phyloP scores from a whole-genome alignment of 2,113 vertebrate species.

The Paracanthobrama guichenoti region DNA sequence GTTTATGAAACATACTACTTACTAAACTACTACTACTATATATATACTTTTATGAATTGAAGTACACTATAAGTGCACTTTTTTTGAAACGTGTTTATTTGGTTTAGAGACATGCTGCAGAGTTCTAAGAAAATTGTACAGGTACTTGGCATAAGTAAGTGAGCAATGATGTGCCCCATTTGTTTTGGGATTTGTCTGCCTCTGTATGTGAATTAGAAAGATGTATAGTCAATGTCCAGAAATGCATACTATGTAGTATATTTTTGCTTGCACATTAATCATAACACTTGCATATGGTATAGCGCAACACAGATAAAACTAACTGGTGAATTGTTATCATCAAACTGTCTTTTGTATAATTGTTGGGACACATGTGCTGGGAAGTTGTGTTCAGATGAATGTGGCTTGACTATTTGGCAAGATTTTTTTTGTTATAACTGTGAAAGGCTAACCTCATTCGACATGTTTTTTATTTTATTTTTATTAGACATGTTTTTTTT shows the following conservation, averaged over 20 bases:
- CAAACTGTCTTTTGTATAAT: no score
- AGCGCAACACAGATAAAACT: not conserved
- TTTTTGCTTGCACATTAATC: constrained; percentile 13
- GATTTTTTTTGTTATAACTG: no score
- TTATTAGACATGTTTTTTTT: no score
- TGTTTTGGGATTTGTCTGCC: not conserved
- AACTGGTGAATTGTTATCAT: not conserved
- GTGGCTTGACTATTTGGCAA: not conserved
- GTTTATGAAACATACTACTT: no score
- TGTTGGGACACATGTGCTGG: not conserved
- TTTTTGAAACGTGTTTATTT: no score
- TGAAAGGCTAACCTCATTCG: not conserved
- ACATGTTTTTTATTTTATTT: not conserved
- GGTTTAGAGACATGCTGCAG: not conserved
- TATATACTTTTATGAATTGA: no score
- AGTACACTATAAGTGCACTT: no score
- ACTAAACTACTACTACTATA: no score
- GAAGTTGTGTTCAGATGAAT: not conserved
- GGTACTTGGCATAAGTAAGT: not conserved
- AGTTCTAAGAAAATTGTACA: not conserved
- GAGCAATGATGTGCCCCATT: not conserved
- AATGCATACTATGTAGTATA: not conserved
- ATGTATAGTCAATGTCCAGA: not conserved
- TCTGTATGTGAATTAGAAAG: not conserved
- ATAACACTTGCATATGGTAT: not conserved